phyloP scores from a whole-genome alignment of 92 coral and sea anemone species.

The Umimayanthus kanabou region DNA sequence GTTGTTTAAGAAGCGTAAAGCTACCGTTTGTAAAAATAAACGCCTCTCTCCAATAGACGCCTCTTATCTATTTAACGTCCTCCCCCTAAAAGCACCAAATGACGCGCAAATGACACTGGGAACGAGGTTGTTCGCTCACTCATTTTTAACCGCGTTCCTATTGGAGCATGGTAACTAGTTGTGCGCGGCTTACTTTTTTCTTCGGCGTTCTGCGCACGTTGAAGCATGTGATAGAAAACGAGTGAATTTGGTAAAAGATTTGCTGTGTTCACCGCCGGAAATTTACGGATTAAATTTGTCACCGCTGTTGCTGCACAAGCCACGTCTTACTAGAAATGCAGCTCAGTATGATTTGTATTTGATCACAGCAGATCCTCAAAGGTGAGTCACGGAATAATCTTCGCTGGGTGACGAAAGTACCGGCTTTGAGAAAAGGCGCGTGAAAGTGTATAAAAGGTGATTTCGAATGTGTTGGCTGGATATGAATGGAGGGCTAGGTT shows the following conservation, averaged over 20 bases:
- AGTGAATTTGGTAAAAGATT: background rate
- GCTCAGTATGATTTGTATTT: conserved; percentile 36
- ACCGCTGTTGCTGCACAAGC: conserved; percentile 22
- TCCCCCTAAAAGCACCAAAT: too few species aligned
- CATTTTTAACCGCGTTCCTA: background rate
- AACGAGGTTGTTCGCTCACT: too few species aligned
- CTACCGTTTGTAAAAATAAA: too few species aligned
- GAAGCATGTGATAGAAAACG: conserved; percentile 39
- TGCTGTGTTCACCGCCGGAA: background rate
- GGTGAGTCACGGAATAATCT: conserved; percentile 25
- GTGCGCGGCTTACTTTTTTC: conserved; percentile 15
- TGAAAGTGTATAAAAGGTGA: conserved; percentile 1
- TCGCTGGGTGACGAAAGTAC: conserved; percentile 17
- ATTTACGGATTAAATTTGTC: background rate
- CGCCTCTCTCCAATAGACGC: too few species aligned
- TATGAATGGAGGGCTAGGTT: background rate
- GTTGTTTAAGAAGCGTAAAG: too few species aligned
- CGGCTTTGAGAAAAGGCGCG: conserved; percentile 39
- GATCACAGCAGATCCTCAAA: conserved; percentile 35
- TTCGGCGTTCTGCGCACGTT: conserved; percentile 28
- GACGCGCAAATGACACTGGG: too few species aligned
- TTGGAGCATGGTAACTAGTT: conserved; percentile 3
- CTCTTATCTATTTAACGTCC: too few species aligned
- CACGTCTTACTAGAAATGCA: conserved; percentile 9
- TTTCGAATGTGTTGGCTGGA: conserved; percentile 19